Evolutionary conservation across 2,888 invertebrate species (phyloP), one percentile per base, ranked within the genome.

Genomic region (Baccha elongata): DNA sequence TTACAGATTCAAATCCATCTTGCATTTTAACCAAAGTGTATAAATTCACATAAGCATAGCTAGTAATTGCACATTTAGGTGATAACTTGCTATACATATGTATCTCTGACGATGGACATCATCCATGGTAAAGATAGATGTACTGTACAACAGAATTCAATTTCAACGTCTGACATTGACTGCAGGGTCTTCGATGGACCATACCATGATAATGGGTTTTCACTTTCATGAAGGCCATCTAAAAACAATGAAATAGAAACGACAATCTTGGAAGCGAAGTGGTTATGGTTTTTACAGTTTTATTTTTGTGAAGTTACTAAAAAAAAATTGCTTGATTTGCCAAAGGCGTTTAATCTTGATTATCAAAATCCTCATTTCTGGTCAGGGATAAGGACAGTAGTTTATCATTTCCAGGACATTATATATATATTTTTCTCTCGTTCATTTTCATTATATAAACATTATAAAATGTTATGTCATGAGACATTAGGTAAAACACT

Each of bases 331-430:
- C 40, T 75, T 48, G 15, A 40, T 48, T 62, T 74, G 75, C 81
- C 71, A 42, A 48, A 29, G 75, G 81, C 75, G 21, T 72, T 81
- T 81, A 81, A 67, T 81, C 76, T 75, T 46, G 75, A 81, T 53
- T 71, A 52, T 75, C 69, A 50, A 71, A 75, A 40, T 15, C 55
- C 64, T 65, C 26, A 19, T 40, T 42, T n/a, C 23, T n/a, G 29
- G 44, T 67, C 10, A 19, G 26, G 55, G 19, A 64, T 53, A 58
- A 15, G 55, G 46, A 64, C 21, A 46, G 21, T 40, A 21, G 52
- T 37, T 11, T 55, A 37, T 55, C 23, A 21, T 35, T n/a, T 40
- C 13, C 23, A 37, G 23, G 5, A 55, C n/a, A 40, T 13, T 13
- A 3, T 35, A 53, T 10, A 53, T 40, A 26, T 40, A 13, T 42